phyloP scores from a whole-genome alignment of 2,797 vertebrate genomes.

The Alauda arvensis region DNA sequence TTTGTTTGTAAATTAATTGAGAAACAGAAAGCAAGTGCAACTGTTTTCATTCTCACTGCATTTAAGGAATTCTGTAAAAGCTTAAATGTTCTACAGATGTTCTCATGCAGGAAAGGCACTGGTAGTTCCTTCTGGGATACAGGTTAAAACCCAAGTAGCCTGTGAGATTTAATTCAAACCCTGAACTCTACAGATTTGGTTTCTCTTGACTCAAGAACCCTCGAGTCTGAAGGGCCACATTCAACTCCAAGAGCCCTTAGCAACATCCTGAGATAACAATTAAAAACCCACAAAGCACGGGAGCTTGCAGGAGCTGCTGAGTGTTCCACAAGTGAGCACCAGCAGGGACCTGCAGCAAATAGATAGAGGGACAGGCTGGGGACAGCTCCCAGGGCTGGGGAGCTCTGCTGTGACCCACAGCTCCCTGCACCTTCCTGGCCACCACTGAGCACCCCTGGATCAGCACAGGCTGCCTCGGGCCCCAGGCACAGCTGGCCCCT shows the following conservation, averaged over 20 bases:
- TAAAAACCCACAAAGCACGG: background rate
- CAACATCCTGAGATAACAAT: background rate
- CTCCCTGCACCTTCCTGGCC: background rate
- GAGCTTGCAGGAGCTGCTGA: background rate
- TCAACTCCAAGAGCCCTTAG: background rate
- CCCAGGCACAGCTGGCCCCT: background rate
- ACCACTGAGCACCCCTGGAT: no score
- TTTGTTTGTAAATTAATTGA: background rate
- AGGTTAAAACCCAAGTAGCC: background rate
- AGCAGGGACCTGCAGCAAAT: accelerated
- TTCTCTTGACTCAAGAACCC: background rate
- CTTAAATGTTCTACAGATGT: background rate
- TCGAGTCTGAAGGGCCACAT: background rate
- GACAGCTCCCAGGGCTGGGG: background rate
- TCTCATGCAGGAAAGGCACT: background rate
- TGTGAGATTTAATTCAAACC: background rate
- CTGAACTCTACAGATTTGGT: background rate
- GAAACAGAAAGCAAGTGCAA: background rate
- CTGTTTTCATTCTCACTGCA: background rate
- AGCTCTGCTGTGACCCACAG: background rate
- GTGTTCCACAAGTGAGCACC: accelerated
- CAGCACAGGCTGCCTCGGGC: background rate
- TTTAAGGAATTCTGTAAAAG: background rate
- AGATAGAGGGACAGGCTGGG: background rate
- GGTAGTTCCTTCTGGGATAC: background rate